These are phyloP conservation scores for Crotalus viridis DNA, from an alignment of 2,113 vertebrate species.

Conservation along the genomic window DNA sequence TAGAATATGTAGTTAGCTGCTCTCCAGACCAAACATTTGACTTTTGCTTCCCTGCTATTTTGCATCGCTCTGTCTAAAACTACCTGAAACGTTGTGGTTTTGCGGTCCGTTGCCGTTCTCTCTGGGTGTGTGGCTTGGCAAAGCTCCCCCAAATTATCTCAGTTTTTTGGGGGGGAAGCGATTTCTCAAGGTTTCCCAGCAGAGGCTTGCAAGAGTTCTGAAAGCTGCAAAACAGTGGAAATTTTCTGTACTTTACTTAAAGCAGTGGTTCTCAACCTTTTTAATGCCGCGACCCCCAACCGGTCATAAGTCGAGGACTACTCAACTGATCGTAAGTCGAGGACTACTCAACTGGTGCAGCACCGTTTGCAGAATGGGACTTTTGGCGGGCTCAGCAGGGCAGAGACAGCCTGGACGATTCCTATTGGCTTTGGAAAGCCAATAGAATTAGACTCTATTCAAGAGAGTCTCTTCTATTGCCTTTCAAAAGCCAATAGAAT, in stretches of 20 bases:
- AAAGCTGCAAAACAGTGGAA: neutral
- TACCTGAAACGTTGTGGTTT: neutral
- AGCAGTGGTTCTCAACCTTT: too few species aligned
- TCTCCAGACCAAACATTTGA: constrained; percentile 19
- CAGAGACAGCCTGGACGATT: too few species aligned
- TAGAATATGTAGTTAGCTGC: neutral
- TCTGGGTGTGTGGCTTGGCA: neutral
- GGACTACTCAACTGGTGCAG: too few species aligned
- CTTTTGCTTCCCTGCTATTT: neutral
- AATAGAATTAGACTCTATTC: too few species aligned
- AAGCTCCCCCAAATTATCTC: neutral
- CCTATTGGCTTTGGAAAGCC: too few species aligned
- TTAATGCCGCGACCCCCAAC: too few species aligned
- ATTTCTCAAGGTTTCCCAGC: neutral
- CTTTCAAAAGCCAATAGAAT: too few species aligned
- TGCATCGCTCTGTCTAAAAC: neutral
- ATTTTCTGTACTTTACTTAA: neutral
- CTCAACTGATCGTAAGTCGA: too few species aligned
- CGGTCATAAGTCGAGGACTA: too few species aligned
- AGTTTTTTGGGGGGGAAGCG: neutral
- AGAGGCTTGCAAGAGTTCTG: neutral
- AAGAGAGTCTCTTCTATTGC: too few species aligned
- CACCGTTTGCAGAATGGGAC: too few species aligned
- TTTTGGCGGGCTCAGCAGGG: too few species aligned
- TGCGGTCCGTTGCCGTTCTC: neutral